phyloP scores from a whole-genome alignment of 2,888 invertebrate species.

The Agrochola lota region DNA sequence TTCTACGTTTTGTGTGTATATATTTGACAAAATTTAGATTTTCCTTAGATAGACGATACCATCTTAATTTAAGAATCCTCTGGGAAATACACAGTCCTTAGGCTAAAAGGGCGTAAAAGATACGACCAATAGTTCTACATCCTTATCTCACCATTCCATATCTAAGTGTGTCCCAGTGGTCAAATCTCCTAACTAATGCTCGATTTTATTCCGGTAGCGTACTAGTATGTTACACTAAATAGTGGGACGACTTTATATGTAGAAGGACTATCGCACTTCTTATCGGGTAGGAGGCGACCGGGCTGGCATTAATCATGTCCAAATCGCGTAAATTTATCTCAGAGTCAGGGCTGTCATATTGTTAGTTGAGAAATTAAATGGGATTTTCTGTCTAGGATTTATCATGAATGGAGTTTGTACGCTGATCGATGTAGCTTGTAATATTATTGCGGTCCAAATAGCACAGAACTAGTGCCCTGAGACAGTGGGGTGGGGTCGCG shows the following conservation, averaged over 20 bases:
- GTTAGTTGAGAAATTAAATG: constrained; percentile 56
- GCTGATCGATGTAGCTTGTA: neutral
- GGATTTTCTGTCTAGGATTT: constrained; percentile 37
- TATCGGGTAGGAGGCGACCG: constrained; percentile 64
- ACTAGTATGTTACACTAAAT: constrained; percentile 47
- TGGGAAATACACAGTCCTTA: constrained; percentile 14
- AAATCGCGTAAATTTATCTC: constrained; percentile 77
- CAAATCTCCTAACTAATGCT: constrained; percentile 51
- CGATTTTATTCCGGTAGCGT: constrained; percentile 54
- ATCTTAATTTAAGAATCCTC: constrained; percentile 9
- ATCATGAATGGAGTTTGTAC: constrained; percentile 9
- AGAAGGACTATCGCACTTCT: constrained; percentile 43
- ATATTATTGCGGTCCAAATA: neutral
- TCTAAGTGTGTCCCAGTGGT: constrained; percentile 48
- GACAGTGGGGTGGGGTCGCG: too few relatives aligned
- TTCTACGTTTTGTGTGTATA: neutral
- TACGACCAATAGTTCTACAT: constrained; percentile 31
- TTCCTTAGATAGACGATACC: neutral
- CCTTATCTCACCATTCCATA: constrained; percentile 45
- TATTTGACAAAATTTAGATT: neutral
- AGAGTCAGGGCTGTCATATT: constrained; percentile 62
- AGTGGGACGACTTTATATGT: constrained; percentile 46
- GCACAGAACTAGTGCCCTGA: too few relatives aligned
- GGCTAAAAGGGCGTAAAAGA: constrained; percentile 39
- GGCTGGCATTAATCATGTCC: constrained; percentile 74